Conservation (phyloP, 1,140 invertebrate species). For the Trichoplusia ni region DNA sequence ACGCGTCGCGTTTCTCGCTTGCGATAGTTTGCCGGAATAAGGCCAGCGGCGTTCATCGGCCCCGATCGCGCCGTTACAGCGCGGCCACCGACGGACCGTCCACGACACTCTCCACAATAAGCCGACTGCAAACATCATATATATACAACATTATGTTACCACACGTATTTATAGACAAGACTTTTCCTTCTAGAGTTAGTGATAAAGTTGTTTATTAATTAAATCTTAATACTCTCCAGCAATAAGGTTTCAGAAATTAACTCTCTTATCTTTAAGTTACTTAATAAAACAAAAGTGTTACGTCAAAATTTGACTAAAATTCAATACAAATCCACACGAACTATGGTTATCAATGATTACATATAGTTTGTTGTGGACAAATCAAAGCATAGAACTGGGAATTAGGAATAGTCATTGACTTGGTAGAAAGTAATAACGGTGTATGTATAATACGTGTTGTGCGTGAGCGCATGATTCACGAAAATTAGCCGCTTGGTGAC, state of each 20-base stretch:
- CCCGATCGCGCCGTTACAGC: conserved; percentile 71
- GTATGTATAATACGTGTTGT: conserved; percentile 50
- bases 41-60: conserved; percentile 77
- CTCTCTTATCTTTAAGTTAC: neutral
- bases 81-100: conserved; percentile 18
- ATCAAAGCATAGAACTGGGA: conserved; percentile 19
- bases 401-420: conserved; percentile 41
- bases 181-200: neutral
- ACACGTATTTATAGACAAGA: neutral
- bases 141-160: conserved; percentile 5
- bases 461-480: conserved; percentile 66
- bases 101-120: conserved; percentile 14
- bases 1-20: conserved; percentile 72
- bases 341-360: too few species aligned
- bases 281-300: neutral
- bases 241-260: neutral
- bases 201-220: neutral
- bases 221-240: neutral
- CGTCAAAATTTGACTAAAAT: too few species aligned
- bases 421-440: conserved; percentile 80
- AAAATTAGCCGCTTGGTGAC: conserved; percentile 67
- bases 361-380: neutral
- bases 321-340: too few species aligned
- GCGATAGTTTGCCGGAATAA: conserved; percentile 76
- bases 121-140: conserved; percentile 8